These are phyloP conservation scores for Pungitius pungitius DNA, from an alignment of 2,113 vertebrate genomes.

Conservation along the genomic window DNA sequence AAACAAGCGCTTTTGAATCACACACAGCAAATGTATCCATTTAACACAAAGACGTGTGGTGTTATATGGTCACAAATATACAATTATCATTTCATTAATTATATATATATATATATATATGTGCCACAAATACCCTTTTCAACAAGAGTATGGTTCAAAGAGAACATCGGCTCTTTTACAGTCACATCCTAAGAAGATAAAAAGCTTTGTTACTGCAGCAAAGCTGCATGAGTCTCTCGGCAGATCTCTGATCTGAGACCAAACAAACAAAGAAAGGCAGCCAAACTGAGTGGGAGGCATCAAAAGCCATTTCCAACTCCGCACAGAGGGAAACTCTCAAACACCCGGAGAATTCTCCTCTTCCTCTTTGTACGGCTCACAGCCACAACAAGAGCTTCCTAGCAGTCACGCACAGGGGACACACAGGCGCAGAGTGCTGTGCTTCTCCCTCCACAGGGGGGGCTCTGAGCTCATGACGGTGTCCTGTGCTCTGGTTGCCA, in stretches of 20 bases:
- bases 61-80: no score
- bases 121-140: not conserved
- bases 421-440: not conserved
- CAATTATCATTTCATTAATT: no score
- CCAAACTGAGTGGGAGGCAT: constrained; percentile 42
- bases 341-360: constrained; percentile 26
- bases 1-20: not conserved
- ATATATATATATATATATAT: not conserved
- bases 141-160: constrained; percentile 4
- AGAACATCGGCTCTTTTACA: not conserved
- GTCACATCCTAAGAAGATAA: constrained; percentile 3
- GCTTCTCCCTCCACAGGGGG: constrained; percentile 4
- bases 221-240: constrained; percentile 12
- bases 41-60: no score
- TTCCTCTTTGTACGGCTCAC: not conserved
- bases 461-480: not conserved
- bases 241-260: constrained; percentile 45
- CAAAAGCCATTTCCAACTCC: constrained; percentile 28
- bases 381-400: constrained; percentile 7
- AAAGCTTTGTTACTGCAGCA: constrained; percentile 8
- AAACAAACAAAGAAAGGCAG: constrained; percentile 19
- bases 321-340: constrained; percentile 34
- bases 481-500: not conserved
- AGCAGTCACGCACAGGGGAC: not conserved
- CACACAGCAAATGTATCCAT: not conserved